These are phyloP conservation scores for Micronycteris hirsuta DNA, from an alignment of 2,113 vertebrate genomes.

Conservation along the genomic window DNA sequence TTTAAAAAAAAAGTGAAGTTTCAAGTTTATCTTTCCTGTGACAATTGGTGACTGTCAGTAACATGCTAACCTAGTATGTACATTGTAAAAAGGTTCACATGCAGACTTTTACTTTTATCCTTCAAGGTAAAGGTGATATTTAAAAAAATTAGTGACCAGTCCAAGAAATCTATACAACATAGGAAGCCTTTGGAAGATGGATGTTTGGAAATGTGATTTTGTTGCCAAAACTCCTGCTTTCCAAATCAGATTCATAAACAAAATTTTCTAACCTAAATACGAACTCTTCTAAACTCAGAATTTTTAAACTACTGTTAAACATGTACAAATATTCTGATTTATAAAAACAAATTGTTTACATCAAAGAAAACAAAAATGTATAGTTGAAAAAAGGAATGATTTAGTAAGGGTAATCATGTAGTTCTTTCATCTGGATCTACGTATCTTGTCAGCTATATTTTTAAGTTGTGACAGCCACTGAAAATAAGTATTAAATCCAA, in stretches of 20 bases:
- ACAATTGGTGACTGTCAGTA: not conserved
- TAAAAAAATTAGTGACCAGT: not conserved
- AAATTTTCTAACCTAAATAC: not conserved
- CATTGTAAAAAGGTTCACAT: not conserved
- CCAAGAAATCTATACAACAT: not conserved
- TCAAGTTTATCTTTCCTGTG: not conserved
- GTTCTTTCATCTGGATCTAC: not conserved
- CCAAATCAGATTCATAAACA: not conserved
- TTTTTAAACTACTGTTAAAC: not conserved
- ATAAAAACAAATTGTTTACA: not conserved
- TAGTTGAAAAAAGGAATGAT: not conserved
- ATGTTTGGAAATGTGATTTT: not conserved
- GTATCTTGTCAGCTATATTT: not conserved
- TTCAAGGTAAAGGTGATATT: not conserved
- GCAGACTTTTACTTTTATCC: not conserved
- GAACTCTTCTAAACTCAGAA: not conserved
- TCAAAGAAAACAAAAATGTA: not conserved
- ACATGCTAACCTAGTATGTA: not conserved
- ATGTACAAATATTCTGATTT: conserved; percentile 20
- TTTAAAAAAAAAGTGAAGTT: not conserved
- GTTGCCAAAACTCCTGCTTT: not conserved
- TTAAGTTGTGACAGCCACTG: not conserved
- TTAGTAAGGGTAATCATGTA: not conserved
- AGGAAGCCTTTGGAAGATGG: not conserved
- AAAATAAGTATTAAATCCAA: not conserved